Evolutionary conservation across 2,888 invertebrate species (phyloP), one percentile per base, ranked within the genome.

Genomic region (Ormyrus labotus): DNA sequence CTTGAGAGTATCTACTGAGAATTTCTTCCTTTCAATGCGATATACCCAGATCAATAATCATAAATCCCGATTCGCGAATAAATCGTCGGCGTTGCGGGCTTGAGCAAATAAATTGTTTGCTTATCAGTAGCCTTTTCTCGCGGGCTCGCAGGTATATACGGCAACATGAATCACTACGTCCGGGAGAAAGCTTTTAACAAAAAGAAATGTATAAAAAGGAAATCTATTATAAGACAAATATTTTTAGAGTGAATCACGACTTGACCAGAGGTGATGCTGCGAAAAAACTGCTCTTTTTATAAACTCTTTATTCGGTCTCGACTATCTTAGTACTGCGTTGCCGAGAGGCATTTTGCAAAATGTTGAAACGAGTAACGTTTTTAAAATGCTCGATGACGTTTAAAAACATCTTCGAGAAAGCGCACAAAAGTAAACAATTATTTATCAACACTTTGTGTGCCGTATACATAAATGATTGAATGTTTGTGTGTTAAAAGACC

Each of bases 41-140:
- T 4, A 34, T 75, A 65, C 78, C 51, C 75, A 57, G 79, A 80
- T 80, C 80, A 80, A 80, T 80, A 80, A 82, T 78, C 74, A 75
- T 82, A 82, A 82, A 80, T 82, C 74, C 55, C 13, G 57, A 51
- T 61, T 61, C 64, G 71, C 75, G 64, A 78, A 80, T 78, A 82
- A 80, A 80, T 80, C 80, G 70, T 34, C 51, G 70, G 53, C 47
- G 69, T 76, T 34, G 63, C 11, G 72, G 53, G 72, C 70, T 78
- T 55, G 80, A 63, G 72, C 73, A 70, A 82, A 82, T 82, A 82
- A 82, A 80, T 82, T 78, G 71, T 78, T 80, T 70, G 80, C 82
- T 82, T 82, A 82, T 82, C 82, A 79, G 82, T 78, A 58, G 82
- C 67, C 80, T 78, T 80, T 82, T 72, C 78, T 82, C 64, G 61